phyloP scores from a whole-genome alignment of 2,888 invertebrate genomes.

The Papilio elwesi region DNA sequence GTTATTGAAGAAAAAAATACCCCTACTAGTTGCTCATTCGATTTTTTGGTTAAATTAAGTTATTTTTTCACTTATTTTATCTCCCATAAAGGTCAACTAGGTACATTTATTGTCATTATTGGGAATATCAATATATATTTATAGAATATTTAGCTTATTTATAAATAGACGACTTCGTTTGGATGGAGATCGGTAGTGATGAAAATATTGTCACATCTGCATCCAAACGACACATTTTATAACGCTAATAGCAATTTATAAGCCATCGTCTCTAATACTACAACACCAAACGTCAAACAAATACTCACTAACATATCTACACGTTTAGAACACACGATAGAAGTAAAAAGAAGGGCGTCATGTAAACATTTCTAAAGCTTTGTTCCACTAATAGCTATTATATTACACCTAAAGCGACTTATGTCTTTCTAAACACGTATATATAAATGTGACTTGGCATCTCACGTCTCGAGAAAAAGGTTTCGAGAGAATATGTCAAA shows the following conservation, averaged over 20 bases:
- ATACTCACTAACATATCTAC: slow-evolving; percentile 54
- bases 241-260: slow-evolving; percentile 67
- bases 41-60: no score
- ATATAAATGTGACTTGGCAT: slow-evolving; percentile 43
- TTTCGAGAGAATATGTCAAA: slow-evolving; percentile 59
- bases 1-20: no score
- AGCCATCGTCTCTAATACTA: slow-evolving; percentile 77
- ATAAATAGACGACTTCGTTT: slow-evolving; percentile 39
- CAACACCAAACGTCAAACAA: slow-evolving; percentile 82
- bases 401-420: slow-evolving; percentile 60
- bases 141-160: slow-evolving; percentile 19
- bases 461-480: slow-evolving; percentile 65
- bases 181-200: slow-evolving; percentile 38
- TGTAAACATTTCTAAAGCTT: slow-evolving; percentile 74
- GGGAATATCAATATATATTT: slow-evolving; percentile 17
- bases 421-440: slow-evolving; percentile 52
- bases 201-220: slow-evolving; percentile 45
- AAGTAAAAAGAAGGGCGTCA: slow-evolving; percentile 53
- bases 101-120: slow-evolving; percentile 31
- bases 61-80: neutral
- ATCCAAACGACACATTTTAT: slow-evolving; percentile 51
- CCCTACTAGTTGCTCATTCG: no score
- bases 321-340: slow-evolving; percentile 54
- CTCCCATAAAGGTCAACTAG: neutral
- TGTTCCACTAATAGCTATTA: slow-evolving; percentile 58